phyloP scores from a whole-genome alignment of 2,797 vertebrate genomes.

The Nasua narica region DNA sequence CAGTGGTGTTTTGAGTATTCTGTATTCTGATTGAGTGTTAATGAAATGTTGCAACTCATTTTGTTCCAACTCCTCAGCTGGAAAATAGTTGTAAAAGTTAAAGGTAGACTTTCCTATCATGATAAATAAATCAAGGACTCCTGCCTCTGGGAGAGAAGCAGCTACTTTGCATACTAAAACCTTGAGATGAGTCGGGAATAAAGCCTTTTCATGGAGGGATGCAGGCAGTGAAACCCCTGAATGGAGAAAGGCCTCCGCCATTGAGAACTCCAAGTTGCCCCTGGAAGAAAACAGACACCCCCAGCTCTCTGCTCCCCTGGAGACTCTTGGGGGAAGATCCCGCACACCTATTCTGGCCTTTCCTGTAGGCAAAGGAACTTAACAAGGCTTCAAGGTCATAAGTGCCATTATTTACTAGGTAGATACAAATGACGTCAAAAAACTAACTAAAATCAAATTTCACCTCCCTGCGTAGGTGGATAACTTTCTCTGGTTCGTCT shows the following conservation, averaged over 20 bases:
- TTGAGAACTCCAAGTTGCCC: neutral
- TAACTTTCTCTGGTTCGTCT: neutral
- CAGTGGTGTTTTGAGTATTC: neutral
- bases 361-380: neutral
- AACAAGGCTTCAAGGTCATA: neutral
- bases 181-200: neutral
- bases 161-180: neutral
- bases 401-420: neutral
- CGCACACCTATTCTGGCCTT: neutral
- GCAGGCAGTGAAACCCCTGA: neutral
- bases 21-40: neutral
- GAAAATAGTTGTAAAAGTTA: neutral
- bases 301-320: neutral
- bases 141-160: neutral
- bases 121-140: neutral
- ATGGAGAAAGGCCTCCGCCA: neutral
- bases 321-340: neutral
- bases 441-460: neutral
- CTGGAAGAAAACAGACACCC: too few species aligned
- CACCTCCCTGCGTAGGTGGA: neutral
- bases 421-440: neutral
- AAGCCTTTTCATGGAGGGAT: neutral
- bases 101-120: neutral
- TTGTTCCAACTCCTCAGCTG: neutral
- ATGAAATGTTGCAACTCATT: neutral